Evolutionary conservation across 2,797 vertebrate species (phyloP), one percentile per base, ranked within the genome.

Genomic region (Phaenicophaeus curvirostris): DNA sequence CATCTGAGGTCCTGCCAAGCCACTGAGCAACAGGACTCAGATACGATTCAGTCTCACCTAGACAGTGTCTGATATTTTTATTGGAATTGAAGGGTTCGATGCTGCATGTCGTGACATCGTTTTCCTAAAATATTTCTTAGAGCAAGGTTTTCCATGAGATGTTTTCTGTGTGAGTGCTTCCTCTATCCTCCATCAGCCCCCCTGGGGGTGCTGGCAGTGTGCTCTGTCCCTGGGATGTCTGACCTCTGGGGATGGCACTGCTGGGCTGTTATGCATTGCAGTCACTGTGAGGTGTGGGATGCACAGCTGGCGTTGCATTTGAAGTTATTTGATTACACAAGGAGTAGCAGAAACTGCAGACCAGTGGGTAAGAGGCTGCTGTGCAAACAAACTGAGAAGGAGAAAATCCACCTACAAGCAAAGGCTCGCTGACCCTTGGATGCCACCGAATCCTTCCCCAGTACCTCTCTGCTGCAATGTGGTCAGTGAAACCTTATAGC

Each of bases 211-310:
- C 27, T 57, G 27, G 50, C 59, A 50, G 23, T 37, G 35, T 1
- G 0, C 54, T 24, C 33, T 59, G 53, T 79, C 30, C 0, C 21
- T 6, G 50, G n/a, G 17, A 10, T 25, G 27, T 50, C 27, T 78
- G 77, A 55, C 30, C 31, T 6, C 15, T 31, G 67, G 21, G 57
- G 44, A 24, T 44, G 74, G 57, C 58, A 62, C 2, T 27, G 3
- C 0, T 0, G 41, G 53, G 41, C 0, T 1, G 35, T 50, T 42
- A 31, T 0, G 1, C 3, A 1, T 31, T 17, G n/a, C 15, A 55
- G 82, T 27, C 82, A 19, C 59, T 23, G 44, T 18, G 62, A 89
- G 51, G 33, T 39, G 27, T 0, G 0, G 68, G 55, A 46, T 59
- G 33, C 69, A 30, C 33, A 28, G 66, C 51, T 73, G 31, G 48